Evolutionary conservation across 1,140 invertebrate genomes (phyloP).

Genomic region (Brachionus rotundiformis): DNA sequence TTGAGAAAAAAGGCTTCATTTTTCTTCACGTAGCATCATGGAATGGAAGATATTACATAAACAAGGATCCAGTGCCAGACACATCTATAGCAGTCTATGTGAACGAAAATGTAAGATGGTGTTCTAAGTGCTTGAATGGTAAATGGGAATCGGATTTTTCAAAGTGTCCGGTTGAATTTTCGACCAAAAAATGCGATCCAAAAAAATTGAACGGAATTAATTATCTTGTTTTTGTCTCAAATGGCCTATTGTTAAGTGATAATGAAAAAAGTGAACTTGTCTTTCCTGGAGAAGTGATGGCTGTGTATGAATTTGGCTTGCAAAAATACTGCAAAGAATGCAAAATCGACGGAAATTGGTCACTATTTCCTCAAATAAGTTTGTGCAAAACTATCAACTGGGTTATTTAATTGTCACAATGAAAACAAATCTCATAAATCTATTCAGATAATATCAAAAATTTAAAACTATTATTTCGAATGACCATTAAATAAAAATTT

Average conservation of each 20-base stretch:
- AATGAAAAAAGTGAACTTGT: background rate
- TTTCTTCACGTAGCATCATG: background rate
- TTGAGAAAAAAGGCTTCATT: background rate
- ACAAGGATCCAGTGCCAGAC: background rate
- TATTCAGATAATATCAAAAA: background rate
- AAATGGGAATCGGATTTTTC: background rate
- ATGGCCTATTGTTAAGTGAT: background rate
- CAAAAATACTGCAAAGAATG: slow-evolving; percentile 42
- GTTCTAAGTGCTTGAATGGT: background rate
- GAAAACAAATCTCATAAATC: no score
- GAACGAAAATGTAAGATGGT: slow-evolving; percentile 2
- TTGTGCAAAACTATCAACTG: slow-evolving; percentile 21
- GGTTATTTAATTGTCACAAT: background rate
- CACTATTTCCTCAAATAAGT: background rate
- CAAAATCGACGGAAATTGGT: slow-evolving; percentile 28
- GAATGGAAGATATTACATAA: background rate
- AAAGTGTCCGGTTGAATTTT: slow-evolving; percentile 23
- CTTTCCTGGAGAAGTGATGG: slow-evolving; percentile 30
- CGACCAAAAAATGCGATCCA: slow-evolving; percentile 17
- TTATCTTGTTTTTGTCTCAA: slow-evolving; percentile 31
- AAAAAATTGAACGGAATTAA: background rate
- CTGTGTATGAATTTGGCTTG: slow-evolving; percentile 40
- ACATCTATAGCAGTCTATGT: slow-evolving; percentile 2
- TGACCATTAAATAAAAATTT: no score
- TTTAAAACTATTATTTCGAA: no score